These are phyloP conservation scores for Diglossa cyanea DNA, from an alignment of 2,797 vertebrate species.

Conservation along the genomic window DNA sequence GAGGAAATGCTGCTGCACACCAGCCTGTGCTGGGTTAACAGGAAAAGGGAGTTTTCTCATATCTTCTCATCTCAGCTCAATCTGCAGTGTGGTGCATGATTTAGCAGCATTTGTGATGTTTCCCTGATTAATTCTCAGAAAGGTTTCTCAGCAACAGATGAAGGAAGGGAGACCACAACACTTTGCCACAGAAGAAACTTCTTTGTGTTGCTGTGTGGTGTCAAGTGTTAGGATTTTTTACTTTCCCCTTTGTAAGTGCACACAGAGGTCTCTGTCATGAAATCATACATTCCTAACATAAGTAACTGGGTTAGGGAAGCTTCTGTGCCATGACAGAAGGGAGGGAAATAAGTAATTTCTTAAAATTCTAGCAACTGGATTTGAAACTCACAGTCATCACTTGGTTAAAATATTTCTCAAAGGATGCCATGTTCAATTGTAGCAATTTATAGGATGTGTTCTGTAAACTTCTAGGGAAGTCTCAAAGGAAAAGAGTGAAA, in stretches of 20 bases:
- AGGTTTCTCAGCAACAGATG: slow-evolving; percentile 73
- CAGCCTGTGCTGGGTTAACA: slow-evolving; percentile 32
- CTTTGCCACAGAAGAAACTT: slow-evolving; percentile 15
- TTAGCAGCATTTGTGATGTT: slow-evolving; percentile 65
- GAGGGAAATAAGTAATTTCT: not conserved
- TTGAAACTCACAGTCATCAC: not conserved
- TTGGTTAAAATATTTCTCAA: not conserved
- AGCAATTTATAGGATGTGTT: not conserved
- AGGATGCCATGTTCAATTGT: not conserved
- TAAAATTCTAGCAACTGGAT: not conserved
- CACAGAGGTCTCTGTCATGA: not conserved
- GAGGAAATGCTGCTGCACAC: not conserved
- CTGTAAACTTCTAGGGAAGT: not conserved
- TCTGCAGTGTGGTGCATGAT: slow-evolving; percentile 45
- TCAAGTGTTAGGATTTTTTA: slow-evolving; percentile 15
- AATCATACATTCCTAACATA: not conserved
- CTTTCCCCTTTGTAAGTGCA: not conserved
- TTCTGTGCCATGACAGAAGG: not conserved
- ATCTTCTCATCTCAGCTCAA: not conserved
- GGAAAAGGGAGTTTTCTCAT: slow-evolving; percentile 1
- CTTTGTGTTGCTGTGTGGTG: not conserved
- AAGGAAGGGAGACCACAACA: slow-evolving; percentile 31
- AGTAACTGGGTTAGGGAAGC: not conserved
- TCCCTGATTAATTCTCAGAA: slow-evolving; percentile 68
- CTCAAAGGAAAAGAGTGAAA: not conserved